phyloP scores from a whole-genome alignment of 2,113 vertebrate species.

The Australoheros scitulus region DNA sequence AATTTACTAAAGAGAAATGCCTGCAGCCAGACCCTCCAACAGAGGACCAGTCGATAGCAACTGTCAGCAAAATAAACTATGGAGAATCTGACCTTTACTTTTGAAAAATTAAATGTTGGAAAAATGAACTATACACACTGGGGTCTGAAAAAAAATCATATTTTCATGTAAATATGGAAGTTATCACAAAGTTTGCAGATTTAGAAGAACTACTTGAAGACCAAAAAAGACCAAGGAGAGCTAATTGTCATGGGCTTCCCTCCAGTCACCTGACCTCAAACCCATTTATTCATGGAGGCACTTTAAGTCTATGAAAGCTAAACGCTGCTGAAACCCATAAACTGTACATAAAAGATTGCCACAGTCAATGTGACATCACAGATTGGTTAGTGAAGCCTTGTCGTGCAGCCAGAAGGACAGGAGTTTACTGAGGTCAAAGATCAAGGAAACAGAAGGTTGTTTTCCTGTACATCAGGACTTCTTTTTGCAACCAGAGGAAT shows the following conservation, averaged over 20 bases:
- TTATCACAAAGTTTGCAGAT: not conserved
- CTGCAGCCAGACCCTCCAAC: constrained; percentile 4
- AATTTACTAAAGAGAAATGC: not conserved
- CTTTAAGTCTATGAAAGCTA: not conserved
- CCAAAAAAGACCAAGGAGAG: too few species aligned
- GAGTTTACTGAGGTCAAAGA: not conserved
- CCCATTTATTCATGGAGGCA: too few species aligned
- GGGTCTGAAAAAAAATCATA: too few species aligned
- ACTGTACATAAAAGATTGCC: not conserved
- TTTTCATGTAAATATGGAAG: not conserved
- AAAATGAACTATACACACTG: not conserved
- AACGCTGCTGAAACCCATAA: not conserved
- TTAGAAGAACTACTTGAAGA: not conserved
- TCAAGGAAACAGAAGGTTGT: too few species aligned
- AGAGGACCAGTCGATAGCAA: not conserved
- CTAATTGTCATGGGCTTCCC: not conserved
- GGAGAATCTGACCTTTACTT: not conserved
- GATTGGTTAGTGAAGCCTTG: not conserved
- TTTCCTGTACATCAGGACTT: not conserved
- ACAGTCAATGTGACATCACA: not conserved
- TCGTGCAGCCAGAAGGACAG: not conserved
- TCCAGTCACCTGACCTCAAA: not conserved
- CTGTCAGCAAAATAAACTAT: not conserved
- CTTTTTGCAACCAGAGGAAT: not conserved
- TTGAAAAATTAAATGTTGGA: not conserved